Conservation (phyloP, 2,888 invertebrate species). For the Saturnia japonica region DNA sequence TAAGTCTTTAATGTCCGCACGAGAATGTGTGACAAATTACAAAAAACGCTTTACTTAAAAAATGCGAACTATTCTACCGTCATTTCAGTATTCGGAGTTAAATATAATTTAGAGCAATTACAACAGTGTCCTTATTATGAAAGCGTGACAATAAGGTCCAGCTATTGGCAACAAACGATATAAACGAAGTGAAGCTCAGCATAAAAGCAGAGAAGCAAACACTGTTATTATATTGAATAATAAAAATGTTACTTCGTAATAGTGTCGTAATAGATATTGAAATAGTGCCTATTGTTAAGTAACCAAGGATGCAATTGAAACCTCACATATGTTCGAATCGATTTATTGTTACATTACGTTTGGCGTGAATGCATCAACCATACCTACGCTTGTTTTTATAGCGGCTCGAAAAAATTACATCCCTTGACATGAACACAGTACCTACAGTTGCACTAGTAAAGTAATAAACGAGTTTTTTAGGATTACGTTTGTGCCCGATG, state of each 20-base stretch:
- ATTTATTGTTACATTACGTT: background rate
- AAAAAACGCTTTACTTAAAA: too few species aligned
- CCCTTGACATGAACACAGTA: background rate
- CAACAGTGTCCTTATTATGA: background rate
- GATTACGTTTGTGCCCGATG: too few species aligned
- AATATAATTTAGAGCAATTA: background rate
- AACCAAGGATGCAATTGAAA: background rate
- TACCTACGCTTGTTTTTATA: too few species aligned
- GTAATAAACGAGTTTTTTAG: too few species aligned
- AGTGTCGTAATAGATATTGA: slow-evolving; percentile 1
- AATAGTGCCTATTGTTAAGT: background rate
- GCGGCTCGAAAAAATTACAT: background rate
- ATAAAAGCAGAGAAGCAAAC: background rate
- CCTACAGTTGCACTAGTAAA: too few species aligned
- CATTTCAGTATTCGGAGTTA: background rate
- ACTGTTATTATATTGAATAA: background rate
- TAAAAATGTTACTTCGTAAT: background rate
- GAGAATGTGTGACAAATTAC: too few species aligned
- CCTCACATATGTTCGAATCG: background rate
- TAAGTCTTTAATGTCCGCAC: too few species aligned
- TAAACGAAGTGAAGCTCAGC: background rate
- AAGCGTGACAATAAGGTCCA: background rate
- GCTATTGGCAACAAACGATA: background rate
- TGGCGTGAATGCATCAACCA: background rate
- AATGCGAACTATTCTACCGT: background rate